Conservation (phyloP, 2,797 vertebrate species). For the Dendrocincla fuliginosa region DNA sequence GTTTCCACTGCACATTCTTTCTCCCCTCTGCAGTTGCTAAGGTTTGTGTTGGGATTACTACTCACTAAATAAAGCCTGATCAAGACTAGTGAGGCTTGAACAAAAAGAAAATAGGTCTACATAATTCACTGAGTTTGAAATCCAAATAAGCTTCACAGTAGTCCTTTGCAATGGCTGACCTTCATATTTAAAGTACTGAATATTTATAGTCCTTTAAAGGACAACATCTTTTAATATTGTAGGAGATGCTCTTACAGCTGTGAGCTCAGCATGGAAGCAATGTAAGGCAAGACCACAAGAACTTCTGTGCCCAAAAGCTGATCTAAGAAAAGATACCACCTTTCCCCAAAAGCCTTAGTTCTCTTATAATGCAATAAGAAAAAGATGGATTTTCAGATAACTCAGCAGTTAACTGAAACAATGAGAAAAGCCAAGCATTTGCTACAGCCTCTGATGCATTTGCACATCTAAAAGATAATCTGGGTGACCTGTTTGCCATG, state of each 20-base stretch:
- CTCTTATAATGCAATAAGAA: not conserved
- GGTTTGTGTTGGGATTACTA: not conserved
- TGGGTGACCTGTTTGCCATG: fast-evolving
- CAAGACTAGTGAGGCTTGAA: not conserved
- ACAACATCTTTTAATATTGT: not conserved
- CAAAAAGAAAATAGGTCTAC: not conserved
- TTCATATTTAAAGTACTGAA: not conserved
- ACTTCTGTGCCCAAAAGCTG: not conserved
- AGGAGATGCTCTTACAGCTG: not conserved
- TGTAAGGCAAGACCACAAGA: not conserved
- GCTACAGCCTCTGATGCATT: not conserved
- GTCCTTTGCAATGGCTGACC: not conserved
- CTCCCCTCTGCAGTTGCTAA: not conserved
- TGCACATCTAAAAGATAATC: not conserved
- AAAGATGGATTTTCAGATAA: not conserved
- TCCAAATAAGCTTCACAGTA: not conserved
- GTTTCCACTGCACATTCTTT: not conserved
- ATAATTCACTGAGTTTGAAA: not conserved
- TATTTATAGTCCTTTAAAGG: not conserved
- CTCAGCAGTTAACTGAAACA: not conserved
- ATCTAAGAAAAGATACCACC: not conserved
- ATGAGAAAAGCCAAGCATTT: not conserved
- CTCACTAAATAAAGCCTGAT: not conserved
- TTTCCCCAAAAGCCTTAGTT: not conserved
- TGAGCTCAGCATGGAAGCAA: not conserved